Conservation (phyloP, 2,113 vertebrate genomes). For the Eulacestoma nigropectus region DNA sequence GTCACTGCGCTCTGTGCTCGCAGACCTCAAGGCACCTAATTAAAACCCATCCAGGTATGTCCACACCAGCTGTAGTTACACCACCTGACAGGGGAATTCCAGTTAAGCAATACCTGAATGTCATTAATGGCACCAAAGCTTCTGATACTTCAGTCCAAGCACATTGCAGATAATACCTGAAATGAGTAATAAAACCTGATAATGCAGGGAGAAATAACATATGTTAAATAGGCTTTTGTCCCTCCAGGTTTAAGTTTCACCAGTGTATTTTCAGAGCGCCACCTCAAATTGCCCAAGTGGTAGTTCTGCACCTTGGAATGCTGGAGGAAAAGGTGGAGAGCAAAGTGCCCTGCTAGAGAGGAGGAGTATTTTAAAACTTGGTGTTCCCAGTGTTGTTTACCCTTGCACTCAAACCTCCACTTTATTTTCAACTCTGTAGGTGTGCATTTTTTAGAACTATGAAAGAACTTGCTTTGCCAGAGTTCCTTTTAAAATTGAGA, state of each 20-base stretch:
- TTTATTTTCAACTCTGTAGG: not conserved
- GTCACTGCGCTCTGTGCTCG: not conserved
- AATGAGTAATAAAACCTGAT: not conserved
- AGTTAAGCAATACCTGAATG: not conserved
- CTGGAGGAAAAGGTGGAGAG: not conserved
- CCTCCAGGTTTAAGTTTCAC: not conserved
- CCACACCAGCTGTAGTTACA: not conserved
- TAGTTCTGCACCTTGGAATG: not conserved
- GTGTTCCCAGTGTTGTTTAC: not conserved
- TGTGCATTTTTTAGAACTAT: not conserved
- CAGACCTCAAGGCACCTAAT: not conserved
- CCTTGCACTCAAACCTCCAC: not conserved
- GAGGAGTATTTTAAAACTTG: rapidly evolving
- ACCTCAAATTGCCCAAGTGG: not conserved
- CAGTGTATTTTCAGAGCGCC: not conserved
- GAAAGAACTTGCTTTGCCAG: not conserved
- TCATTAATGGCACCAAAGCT: not conserved
- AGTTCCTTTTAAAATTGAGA: not conserved
- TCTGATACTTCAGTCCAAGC: not conserved
- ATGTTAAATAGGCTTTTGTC: not conserved
- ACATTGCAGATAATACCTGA: not conserved
- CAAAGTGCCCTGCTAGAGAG: not conserved
- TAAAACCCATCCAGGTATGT: not conserved
- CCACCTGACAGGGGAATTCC: not conserved
- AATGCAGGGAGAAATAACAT: not conserved